Evolutionary conservation across 2,113 vertebrate species (phyloP).

Genomic region (Corvus cornix): DNA sequence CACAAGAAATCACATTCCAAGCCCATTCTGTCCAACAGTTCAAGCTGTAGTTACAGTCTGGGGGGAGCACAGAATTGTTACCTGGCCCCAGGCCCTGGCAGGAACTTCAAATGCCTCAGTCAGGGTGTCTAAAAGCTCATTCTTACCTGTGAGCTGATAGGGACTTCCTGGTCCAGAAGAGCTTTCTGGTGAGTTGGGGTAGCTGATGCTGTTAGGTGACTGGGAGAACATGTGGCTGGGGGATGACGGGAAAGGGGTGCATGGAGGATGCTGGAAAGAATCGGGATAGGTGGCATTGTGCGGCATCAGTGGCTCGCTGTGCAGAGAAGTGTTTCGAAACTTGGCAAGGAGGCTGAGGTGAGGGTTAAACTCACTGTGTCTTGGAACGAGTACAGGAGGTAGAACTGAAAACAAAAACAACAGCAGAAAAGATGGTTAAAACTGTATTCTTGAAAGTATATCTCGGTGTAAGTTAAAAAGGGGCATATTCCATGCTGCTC

Average conservation of each 20-base stretch:
- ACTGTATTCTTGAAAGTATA: not conserved
- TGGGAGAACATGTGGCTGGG: slow-evolving; percentile 81
- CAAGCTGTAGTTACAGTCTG: not conserved
- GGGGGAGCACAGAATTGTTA: not conserved
- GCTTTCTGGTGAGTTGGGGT: slow-evolving; percentile 87
- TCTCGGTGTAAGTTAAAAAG: not conserved
- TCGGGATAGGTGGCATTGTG: slow-evolving; percentile 95
- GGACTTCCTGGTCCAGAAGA: slow-evolving; percentile 86
- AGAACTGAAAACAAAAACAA: slow-evolving; percentile 78
- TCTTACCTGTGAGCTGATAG: slow-evolving; percentile 87
- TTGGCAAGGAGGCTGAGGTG: slow-evolving; percentile 95
- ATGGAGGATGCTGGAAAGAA: slow-evolving; percentile 87
- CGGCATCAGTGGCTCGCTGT: slow-evolving; percentile 92
- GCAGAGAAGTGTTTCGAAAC: slow-evolving; percentile 90
- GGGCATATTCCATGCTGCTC: not conserved
- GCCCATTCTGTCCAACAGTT: not conserved
- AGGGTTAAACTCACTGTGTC: slow-evolving; percentile 97
- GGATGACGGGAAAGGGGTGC: slow-evolving; percentile 79
- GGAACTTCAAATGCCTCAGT: not conserved
- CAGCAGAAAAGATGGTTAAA: not conserved
- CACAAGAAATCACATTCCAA: not conserved
- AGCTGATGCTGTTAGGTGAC: slow-evolving; percentile 83
- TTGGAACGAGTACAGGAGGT: slow-evolving; percentile 93
- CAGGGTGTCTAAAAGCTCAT: not conserved
- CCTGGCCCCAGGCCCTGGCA: not conserved